phyloP scores from a whole-genome alignment of 92 coral and sea anemone genomes.

The Porites rus region DNA sequence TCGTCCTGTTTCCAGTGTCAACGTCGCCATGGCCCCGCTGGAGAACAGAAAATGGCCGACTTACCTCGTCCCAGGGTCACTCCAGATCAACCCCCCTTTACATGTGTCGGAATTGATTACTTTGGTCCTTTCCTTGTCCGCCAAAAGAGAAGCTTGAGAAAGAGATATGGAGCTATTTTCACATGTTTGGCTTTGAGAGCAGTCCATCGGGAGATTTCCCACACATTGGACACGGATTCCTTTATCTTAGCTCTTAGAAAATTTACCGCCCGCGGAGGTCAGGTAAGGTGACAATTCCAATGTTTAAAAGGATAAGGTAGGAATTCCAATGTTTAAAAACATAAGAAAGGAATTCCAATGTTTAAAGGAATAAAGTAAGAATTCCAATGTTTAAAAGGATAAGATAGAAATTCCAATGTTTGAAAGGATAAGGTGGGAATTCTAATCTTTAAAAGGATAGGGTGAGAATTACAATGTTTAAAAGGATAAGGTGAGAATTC shows the following conservation, averaged over 20 bases:
- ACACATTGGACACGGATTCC: slow-evolving; percentile 36
- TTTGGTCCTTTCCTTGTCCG: slow-evolving; percentile 12
- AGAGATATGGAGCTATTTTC: slow-evolving; percentile 8
- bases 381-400: too few relatives aligned
- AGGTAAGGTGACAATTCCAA: neutral
- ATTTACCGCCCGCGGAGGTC: slow-evolving; percentile 30
- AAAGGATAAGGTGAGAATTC: too few relatives aligned
- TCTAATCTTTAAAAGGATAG: too few relatives aligned
- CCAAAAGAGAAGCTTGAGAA: neutral
- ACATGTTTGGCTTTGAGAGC: slow-evolving; percentile 35
- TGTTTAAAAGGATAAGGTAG: too few relatives aligned
- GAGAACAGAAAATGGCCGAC: too few relatives aligned
- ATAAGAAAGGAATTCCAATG: too few relatives aligned
- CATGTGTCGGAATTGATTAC: slow-evolving; percentile 5
- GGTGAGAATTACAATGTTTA: too few relatives aligned
- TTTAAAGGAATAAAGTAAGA: too few relatives aligned
- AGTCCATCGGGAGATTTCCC: slow-evolving; percentile 28
- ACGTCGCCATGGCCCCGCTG: slow-evolving; percentile 1
- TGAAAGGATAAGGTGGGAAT: too few relatives aligned
- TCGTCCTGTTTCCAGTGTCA: slow-evolving; percentile 25
- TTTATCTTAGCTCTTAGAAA: slow-evolving; percentile 21
- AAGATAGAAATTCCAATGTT: too few relatives aligned
- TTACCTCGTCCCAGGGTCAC: too few relatives aligned
- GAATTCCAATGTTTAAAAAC: too few relatives aligned
- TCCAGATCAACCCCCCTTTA: neutral